phyloP scores from a whole-genome alignment of 2,797 vertebrate species.

The Acrossocheilus fasciatus region DNA sequence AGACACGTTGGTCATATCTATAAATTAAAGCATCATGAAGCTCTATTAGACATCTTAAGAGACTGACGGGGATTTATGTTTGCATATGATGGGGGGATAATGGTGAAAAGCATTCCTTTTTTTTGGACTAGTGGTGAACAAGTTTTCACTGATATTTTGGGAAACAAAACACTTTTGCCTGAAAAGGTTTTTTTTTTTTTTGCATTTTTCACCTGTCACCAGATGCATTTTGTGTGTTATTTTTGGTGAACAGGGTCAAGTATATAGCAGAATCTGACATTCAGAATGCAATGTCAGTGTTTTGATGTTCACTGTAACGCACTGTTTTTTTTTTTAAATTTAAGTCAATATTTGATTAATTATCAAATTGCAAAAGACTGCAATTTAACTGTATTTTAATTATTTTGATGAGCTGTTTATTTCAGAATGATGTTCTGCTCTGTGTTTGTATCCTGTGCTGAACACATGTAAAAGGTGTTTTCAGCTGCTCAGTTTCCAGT shows the following conservation, averaged over 20 bases:
- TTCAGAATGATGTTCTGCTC: neutral
- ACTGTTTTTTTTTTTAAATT: neutral
- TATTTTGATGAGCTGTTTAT: too few relatives aligned
- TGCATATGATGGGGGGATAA: neutral
- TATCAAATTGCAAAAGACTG: neutral
- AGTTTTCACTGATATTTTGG: neutral
- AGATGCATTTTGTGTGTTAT: neutral
- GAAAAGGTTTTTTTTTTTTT: neutral
- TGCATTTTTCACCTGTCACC: neutral
- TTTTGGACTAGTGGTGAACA: neutral
- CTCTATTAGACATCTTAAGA: neutral
- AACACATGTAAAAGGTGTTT: neutral
- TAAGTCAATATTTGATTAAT: neutral
- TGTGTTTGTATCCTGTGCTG: neutral
- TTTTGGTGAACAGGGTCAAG: neutral
- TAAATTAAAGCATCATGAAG: neutral
- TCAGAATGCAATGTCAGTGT: neutral
- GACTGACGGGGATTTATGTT: neutral
- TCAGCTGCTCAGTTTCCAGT: neutral
- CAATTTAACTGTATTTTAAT: neutral
- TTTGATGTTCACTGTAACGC: neutral
- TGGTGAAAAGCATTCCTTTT: neutral
- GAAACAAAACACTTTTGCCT: neutral
- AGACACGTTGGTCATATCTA: neutral
- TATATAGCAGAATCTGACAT: neutral